Evolutionary conservation across 2,113 vertebrate species (phyloP), one percentile per base, ranked within the genome.

Genomic region (Podilymbus podiceps): DNA sequence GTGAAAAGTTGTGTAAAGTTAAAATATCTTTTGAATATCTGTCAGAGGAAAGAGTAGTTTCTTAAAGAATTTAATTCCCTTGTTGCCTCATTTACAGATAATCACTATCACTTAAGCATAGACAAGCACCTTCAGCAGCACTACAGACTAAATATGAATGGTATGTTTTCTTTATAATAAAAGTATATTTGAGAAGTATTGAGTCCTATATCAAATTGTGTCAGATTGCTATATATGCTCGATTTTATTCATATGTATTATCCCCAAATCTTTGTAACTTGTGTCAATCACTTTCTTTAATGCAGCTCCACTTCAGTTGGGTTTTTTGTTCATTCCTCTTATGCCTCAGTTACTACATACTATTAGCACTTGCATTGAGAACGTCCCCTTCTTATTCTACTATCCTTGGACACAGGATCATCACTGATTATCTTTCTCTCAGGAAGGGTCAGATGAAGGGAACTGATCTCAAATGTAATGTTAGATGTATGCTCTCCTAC

Each of bases 1-100:
- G 0, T 0, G 28, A 77, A 69, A 46, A 78, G 55, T 9, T n/a
- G 5, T 35, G 3, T 38, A 4, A 88, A 67, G 42, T 38, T 38
- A 52, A 35, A 73, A 56, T 21, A 63, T 20, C 60, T 63, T 88
- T 13, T 16, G 21, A 64, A 66, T 16, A 31, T 8, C 8, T 27
- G 15, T 23, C 35, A 55, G 31, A 80, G 24, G 27, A 73, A 63
- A 40, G 24, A 42, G 20, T 6, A 63, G 4, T 35, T 88, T 35
- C 49, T 59, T 19, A 63, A 73, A 21, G 16, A 63, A 63, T 15
- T 64, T 33, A 3, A 67, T 67, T 68, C 30, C 38, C 31, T 83
- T 16, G 40, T 22, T 85, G 21, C 28, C 68, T 81, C 17, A 52
- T 68, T 72, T 63, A 83, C 5, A 47, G 19, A 15, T 68, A 30